Percentiles rank a stretch among this genome's conserved stretches.
phyloP scores from a whole-genome alignment of 2,888 invertebrate species.

The Catocala nupta region DNA sequence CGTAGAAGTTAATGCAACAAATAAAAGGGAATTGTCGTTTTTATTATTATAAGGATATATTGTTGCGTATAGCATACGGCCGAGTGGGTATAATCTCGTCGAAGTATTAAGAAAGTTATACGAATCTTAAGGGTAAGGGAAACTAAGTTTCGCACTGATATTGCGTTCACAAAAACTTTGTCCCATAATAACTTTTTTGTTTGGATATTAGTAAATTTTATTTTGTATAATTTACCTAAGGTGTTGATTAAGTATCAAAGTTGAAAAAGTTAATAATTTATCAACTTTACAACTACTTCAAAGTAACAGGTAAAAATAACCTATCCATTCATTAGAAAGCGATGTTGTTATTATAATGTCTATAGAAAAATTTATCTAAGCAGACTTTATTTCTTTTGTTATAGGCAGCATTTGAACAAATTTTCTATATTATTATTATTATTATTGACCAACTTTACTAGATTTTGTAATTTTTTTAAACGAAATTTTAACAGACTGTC shows the following conservation, averaged over 20 bases:
- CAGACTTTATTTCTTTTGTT: no score
- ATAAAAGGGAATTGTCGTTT: slow-evolving; percentile 80
- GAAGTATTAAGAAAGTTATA: slow-evolving; percentile 84
- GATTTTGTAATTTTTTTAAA: no score
- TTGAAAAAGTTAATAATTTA: neutral
- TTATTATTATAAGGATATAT: slow-evolving; percentile 80
- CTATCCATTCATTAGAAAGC: no score
- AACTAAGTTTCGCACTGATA: slow-evolving; percentile 76
- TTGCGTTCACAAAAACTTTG: slow-evolving; percentile 78
- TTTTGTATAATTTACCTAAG: slow-evolving; percentile 18
- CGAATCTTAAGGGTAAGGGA: slow-evolving; percentile 75
- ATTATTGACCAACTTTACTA: no score
- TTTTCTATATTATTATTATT: no score
- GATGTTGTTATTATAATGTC: no score
- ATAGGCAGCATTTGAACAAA: no score
- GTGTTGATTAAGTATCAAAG: neutral
- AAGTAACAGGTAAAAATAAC: no score
- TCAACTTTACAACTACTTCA: no score
- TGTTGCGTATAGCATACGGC: slow-evolving; percentile 69
- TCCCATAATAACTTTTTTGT: slow-evolving; percentile 72
- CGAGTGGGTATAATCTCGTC: slow-evolving; percentile 77
- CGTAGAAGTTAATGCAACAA: slow-evolving; percentile 77
- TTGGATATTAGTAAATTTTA: slow-evolving; percentile 54
- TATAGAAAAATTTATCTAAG: no score
- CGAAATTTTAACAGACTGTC: no score